phyloP scores from a whole-genome alignment of 1,140 invertebrate species.

The Drosophila tropicalis region DNA sequence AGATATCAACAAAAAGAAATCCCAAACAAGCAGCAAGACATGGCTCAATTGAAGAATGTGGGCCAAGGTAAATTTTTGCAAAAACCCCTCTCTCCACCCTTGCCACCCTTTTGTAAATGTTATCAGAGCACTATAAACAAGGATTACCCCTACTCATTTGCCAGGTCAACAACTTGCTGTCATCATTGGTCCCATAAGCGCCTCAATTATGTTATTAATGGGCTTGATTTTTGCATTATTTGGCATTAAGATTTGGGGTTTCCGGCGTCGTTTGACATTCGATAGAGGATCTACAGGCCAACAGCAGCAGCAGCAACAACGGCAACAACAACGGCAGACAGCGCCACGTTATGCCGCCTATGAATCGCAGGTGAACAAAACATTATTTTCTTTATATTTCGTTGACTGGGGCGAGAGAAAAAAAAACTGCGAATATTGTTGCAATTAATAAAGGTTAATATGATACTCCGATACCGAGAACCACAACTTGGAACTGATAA shows the following conservation, averaged over 20 bases:
- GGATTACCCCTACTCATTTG: neutral
- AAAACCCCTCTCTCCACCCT: neutral
- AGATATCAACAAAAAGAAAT: conserved; percentile 20
- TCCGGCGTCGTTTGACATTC: conserved; percentile 81
- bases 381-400: neutral
- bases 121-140: neutral
- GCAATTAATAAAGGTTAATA: conserved; percentile 58
- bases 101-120: neutral
- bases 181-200: conserved; percentile 41
- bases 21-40: conserved; percentile 29
- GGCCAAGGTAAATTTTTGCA: conserved; percentile 58
- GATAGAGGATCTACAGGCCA: conserved; percentile 33
- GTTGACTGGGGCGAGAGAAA: conserved; percentile 19
- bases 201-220: conserved; percentile 54
- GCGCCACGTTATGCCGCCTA: conserved; percentile 69
- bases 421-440: conserved; percentile 22
- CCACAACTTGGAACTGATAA: conserved; percentile 57
- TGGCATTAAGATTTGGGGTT: conserved; percentile 83
- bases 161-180: conserved; percentile 43
- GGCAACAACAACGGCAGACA: conserved; percentile 32
- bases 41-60: conserved; percentile 65
- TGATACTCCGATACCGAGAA: conserved; percentile 44
- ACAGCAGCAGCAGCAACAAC: neutral
- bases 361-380: conserved; percentile 66
- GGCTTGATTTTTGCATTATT: conserved; percentile 70